Evolutionary conservation across 2,113 vertebrate genomes (phyloP).

Genomic region (Thalassoma bifasciatum): DNA sequence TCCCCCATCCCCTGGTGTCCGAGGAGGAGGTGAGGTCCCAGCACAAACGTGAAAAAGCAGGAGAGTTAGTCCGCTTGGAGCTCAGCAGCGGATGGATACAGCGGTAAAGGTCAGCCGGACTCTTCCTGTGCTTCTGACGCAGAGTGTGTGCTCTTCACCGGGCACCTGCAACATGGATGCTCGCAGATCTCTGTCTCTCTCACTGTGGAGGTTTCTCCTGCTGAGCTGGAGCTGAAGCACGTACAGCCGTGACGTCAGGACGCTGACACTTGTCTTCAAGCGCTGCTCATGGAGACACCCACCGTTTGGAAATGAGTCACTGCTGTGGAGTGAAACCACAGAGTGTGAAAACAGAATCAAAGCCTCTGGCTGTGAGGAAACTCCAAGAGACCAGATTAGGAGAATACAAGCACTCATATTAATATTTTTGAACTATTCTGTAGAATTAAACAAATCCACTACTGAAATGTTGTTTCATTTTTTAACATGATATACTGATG

Average conservation of each 20-base stretch:
- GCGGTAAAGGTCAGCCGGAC: not conserved
- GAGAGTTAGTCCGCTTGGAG: not conserved
- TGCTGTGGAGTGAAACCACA: not conserved
- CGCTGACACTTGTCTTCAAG: conserved; percentile 25
- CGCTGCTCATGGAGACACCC: conserved; percentile 18
- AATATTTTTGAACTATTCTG: too few relatives aligned
- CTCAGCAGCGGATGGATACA: not conserved
- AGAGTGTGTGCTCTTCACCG: not conserved
- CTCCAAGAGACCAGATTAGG: too few relatives aligned
- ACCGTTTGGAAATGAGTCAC: not conserved
- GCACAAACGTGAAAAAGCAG: fast-evolving
- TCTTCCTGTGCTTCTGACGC: not conserved
- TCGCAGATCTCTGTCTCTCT: not conserved
- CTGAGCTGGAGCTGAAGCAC: conserved; percentile 22
- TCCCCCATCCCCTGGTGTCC: conserved; percentile 61
- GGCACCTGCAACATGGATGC: not conserved
- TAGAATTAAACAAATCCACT: too few relatives aligned
- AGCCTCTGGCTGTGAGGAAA: too few relatives aligned
- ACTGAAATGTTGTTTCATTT: too few relatives aligned
- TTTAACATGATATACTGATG: too few relatives aligned
- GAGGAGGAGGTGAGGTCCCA: conserved; percentile 13
- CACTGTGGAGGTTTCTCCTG: not conserved
- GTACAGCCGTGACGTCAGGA: conserved; percentile 60
- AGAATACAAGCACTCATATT: too few relatives aligned
- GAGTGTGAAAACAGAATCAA: too few relatives aligned